phyloP scores from a whole-genome alignment of 2,888 invertebrate species.

The Charanyca ferruginea region DNA sequence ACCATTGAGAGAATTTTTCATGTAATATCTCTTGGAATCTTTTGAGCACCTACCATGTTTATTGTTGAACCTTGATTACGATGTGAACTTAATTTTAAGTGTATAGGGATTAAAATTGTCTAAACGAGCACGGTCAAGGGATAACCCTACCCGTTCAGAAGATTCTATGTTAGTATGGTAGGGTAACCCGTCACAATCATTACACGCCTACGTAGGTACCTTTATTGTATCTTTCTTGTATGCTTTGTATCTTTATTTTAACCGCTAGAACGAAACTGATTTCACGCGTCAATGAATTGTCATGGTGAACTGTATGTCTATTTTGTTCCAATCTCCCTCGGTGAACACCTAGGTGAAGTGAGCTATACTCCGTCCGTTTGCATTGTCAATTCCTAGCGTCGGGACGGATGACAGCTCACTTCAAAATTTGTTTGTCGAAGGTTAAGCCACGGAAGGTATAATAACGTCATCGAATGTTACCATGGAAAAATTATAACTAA shows the following conservation, averaged over 20 bases:
- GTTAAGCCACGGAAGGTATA: not conserved
- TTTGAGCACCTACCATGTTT: not conserved
- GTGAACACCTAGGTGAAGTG: too few relatives aligned
- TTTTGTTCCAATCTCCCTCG: too few relatives aligned
- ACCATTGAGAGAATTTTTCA: constrained; percentile 22
- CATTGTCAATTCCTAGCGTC: too few relatives aligned
- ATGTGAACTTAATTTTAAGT: not conserved
- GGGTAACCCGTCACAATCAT: not conserved
- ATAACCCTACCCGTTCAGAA: not conserved
- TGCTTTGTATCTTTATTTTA: not conserved
- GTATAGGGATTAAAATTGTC: not conserved
- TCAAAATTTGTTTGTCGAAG: constrained; percentile 3
- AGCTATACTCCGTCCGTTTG: too few relatives aligned
- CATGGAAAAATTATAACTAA: not conserved
- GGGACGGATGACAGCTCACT: too few relatives aligned
- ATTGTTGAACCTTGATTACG: not conserved
- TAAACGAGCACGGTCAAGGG: too few relatives aligned
- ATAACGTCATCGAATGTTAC: constrained; percentile 1
- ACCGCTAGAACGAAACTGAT: constrained; percentile 19
- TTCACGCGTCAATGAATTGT: constrained; percentile 21
- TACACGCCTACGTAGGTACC: not conserved
- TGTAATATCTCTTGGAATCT: constrained; percentile 19
- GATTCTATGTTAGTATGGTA: not conserved
- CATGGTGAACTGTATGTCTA: constrained; percentile 24
- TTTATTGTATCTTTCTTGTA: not conserved